Evolutionary conservation across 2,888 invertebrate genomes (phyloP), one percentile per base, ranked within the genome.

Genomic region (Cephus runcator): DNA sequence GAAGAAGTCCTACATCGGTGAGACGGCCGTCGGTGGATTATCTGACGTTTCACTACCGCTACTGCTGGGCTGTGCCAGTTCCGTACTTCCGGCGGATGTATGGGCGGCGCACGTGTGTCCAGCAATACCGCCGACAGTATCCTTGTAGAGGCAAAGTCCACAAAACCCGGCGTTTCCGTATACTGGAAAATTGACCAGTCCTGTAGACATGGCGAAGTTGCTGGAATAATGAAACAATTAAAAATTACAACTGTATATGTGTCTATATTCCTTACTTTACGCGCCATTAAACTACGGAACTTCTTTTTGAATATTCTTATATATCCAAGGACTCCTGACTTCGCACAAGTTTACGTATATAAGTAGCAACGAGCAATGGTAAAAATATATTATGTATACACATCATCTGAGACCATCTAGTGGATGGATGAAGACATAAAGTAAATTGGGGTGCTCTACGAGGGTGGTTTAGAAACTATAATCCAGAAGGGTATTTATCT

Each of bases 201-300:
- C 88, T 77, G 85, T 89, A 31, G 89, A 88, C 40, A 89, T 87
- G 11, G 90, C 90, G 36, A 91, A 86, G 76, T 90, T 90, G 76
- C 91, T 91, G 84, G 11, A 86, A 87, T 75, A 78, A 75, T 73
- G 73, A 23, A 34, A 73, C 36, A 36, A 75, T 77, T 3, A 34
- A 77, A 40, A 40, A 56, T 56, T 56, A 56, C 56, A 69, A 6
- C 6, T 23, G 1, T n/a, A 31, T 69, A 69, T n/a, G 23, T 69
- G 15, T 71, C 40, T 11, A 30, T 71, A 30, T 34, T 30, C 11
- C 12, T 71, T 23, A 0, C 0, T 30, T 33, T 15, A 71, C 12
- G 30, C 30, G 30, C 3, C 30, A 34, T 4, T 34, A 23, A 31
- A 34, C 3, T 71, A 30, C 3, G 71, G 15, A n/a, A 6, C 1